Conservation (phyloP, 2,888 invertebrate species). For the Odontothrips loti region DNA sequence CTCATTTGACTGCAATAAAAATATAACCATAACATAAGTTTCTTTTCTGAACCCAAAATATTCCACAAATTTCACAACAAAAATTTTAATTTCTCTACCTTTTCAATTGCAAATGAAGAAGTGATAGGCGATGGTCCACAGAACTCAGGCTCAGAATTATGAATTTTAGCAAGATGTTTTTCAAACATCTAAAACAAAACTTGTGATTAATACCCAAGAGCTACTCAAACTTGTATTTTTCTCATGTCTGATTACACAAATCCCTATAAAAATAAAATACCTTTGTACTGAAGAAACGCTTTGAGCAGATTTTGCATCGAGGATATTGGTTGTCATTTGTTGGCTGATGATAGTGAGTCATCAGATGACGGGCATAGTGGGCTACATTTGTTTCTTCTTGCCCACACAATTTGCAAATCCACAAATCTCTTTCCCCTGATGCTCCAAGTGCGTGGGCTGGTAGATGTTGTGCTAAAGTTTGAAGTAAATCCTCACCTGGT, state of each 20-base stretch:
- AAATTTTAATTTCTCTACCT: too few relatives aligned
- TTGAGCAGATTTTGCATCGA: not conserved
- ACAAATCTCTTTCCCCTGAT: constrained; percentile 43
- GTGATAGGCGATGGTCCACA: too few relatives aligned
- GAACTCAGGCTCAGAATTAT: not conserved
- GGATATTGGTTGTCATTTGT: not conserved
- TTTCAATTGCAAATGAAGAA: too few relatives aligned
- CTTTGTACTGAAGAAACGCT: not conserved
- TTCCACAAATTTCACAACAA: too few relatives aligned
- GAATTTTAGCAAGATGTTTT: not conserved
- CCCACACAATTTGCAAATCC: constrained; percentile 51
- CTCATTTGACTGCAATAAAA: too few relatives aligned
- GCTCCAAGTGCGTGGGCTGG: constrained; percentile 42
- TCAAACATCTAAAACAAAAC: not conserved
- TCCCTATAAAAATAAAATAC: not conserved
- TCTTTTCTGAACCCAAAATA: too few relatives aligned
- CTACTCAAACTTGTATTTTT: too few relatives aligned
- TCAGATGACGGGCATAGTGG: constrained; percentile 46
- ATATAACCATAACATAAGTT: too few relatives aligned
- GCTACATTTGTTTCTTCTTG: constrained; percentile 45
- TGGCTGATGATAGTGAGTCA: constrained; percentile 28
- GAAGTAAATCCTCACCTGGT: constrained; percentile 39
- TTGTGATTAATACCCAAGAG: too few relatives aligned
- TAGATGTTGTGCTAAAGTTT: constrained; percentile 41
- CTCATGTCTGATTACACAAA: too few relatives aligned